Base-by-base conservation (phyloP, 2,888 invertebrate species). In the Brenthis ino region DNA sequence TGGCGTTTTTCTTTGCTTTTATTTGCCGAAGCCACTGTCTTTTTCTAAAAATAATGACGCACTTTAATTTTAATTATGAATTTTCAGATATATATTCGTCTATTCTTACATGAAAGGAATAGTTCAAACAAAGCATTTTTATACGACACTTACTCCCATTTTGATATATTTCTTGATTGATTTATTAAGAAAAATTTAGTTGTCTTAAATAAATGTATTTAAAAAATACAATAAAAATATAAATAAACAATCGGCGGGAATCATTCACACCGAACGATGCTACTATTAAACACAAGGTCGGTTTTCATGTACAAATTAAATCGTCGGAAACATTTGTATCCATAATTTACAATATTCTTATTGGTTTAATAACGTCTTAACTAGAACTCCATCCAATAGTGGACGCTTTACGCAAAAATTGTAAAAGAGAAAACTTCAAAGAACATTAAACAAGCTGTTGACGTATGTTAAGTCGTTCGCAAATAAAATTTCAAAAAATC, bases 1-100 rank as follows among this genome's bases (percentile, higher is more conserved):
- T 93, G 87, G 12, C 95, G 91, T 79, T 95, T 95, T 79, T 95
- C 94, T 87, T 95, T 95, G 73, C 90, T 93, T 85, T 95, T 95
- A 72, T 88, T 92, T 6, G 77, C 76, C 65, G 85, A 83, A 71
- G 88, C 75, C 50, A 77, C 71, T 6, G 87, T 77, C 87, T 94
- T 94, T 80, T 94, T 91, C 94, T 94, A 81, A 61, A 86, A 88
- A 67, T 57, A 16, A 61, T 56, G 28, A 48, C 54, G 8, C 48
- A 47, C 14, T 55, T 20, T 60, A 3, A 13, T 37, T 50, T 16
- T 50, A 50, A 28, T n/a, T 24, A 47, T 43, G 14, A 16, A n/a
- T 24, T 14, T 66, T 6, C 16, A 37, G 13, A 1, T 24, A 16
- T 53, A 6, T 4, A 1, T 16, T 53, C 8, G 3, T 28, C 37